phyloP scores from a whole-genome alignment of 2,797 vertebrate genomes.

The Pseudomugil gertrudae region DNA sequence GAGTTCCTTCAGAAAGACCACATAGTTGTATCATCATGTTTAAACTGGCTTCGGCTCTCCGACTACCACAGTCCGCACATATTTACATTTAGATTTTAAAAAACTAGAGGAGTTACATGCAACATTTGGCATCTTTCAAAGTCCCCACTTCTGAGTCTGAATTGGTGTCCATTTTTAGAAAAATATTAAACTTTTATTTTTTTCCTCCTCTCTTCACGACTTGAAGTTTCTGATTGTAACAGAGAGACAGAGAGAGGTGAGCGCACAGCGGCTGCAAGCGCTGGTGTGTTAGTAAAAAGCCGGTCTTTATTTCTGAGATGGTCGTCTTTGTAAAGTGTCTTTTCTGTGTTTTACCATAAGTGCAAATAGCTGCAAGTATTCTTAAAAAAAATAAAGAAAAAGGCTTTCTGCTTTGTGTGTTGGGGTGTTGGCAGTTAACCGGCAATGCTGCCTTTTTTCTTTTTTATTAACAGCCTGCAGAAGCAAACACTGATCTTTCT shows the following conservation, averaged over 20 bases:
- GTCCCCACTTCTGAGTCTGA: slow-evolving; percentile 65
- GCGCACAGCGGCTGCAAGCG: slow-evolving; percentile 42
- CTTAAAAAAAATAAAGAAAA: slow-evolving; percentile 8
- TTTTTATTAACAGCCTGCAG: slow-evolving; percentile 38
- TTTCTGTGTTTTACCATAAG: slow-evolving; percentile 57
- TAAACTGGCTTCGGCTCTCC: slow-evolving; percentile 46
- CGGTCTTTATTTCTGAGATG: slow-evolving; percentile 47
- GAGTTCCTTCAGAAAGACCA: slow-evolving; percentile 23
- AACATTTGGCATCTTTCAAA: slow-evolving; percentile 83
- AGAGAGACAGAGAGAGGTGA: slow-evolving; percentile 64
- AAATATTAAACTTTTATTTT: slow-evolving; percentile 74
- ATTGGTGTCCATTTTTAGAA: slow-evolving; percentile 74
- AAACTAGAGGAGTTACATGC: slow-evolving; percentile 83
- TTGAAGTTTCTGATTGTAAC: slow-evolving; percentile 74
- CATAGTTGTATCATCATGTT: slow-evolving; percentile 11
- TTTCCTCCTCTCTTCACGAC: slow-evolving; percentile 37
- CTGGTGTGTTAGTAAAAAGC: slow-evolving; percentile 42
- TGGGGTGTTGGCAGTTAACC: slow-evolving; percentile 33
- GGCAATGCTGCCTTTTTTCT: slow-evolving; percentile 20
- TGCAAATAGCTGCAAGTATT: slow-evolving; percentile 73
- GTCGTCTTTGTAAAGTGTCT: slow-evolving; percentile 65
- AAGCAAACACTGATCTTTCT: slow-evolving; percentile 49
- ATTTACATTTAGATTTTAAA: slow-evolving; percentile 72
- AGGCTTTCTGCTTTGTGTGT: slow-evolving; percentile 31
- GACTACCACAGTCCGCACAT: slow-evolving; percentile 41